These are phyloP conservation scores for Ichneumoninae sp. DNA, from an alignment of 2,888 invertebrate genomes.

Conservation along the genomic window DNA sequence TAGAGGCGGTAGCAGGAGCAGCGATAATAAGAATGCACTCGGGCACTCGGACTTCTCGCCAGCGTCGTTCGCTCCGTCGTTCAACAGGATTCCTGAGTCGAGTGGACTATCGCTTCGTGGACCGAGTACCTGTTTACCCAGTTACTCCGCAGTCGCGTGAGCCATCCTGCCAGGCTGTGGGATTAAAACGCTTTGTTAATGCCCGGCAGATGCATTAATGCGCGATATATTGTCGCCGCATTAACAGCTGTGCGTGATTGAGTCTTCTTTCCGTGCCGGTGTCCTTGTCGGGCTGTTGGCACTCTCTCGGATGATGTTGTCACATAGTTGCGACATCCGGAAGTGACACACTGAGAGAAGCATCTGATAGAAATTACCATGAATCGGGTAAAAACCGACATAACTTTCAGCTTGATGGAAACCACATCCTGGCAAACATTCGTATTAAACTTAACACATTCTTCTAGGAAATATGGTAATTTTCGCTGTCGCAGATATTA, in stretches of 20 bases:
- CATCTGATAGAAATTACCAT: too few relatives aligned
- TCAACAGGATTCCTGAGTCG: conserved; percentile 58
- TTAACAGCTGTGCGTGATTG: conserved; percentile 4
- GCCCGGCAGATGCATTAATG: conserved; percentile 73
- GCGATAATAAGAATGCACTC: conserved; percentile 61
- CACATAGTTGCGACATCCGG: too few relatives aligned
- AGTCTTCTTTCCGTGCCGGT: not conserved
- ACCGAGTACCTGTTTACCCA: conserved; percentile 75
- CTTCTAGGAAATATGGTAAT: too few relatives aligned
- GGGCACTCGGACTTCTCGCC: conserved; percentile 47
- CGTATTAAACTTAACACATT: too few relatives aligned
- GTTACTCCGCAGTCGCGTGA: conserved; percentile 70
- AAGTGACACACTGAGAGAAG: not conserved
- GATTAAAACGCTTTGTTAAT: conserved; percentile 75
- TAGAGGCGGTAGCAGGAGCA: conserved; percentile 30
- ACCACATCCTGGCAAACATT: too few relatives aligned
- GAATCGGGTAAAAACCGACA: too few relatives aligned
- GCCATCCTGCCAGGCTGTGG: conserved; percentile 42
- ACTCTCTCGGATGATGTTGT: not conserved
- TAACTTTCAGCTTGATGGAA: too few relatives aligned
- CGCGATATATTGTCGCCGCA: conserved; percentile 63
- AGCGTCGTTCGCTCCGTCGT: conserved; percentile 38
- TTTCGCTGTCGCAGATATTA: too few relatives aligned
- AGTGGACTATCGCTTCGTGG: conserved; percentile 76
- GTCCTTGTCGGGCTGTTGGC: not conserved